Evolutionary conservation across 2,797 vertebrate genomes (phyloP).

Genomic region (Platalea minor): DNA sequence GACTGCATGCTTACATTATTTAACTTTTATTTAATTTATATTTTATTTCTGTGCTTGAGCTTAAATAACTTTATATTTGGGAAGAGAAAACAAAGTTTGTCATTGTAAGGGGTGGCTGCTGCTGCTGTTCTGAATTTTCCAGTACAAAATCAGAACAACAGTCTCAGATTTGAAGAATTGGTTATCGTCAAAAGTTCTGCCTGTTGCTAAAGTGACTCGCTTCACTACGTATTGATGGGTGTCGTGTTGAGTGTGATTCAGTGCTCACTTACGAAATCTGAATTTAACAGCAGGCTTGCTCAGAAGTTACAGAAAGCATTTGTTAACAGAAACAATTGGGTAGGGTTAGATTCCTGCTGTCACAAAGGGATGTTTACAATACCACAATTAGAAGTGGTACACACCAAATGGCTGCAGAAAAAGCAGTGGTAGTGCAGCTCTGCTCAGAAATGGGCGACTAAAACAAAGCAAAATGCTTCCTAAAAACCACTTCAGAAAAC

Average conservation of each 20-base stretch:
- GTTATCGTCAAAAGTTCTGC: neutral
- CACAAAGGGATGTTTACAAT: neutral
- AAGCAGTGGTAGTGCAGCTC: neutral
- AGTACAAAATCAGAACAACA: neutral
- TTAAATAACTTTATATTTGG: neutral
- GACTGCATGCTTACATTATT: neutral
- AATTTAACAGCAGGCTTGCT: neutral
- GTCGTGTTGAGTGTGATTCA: neutral
- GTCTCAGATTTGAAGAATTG: neutral
- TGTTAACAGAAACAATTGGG: neutral
- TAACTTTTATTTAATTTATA: neutral
- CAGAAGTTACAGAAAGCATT: neutral
- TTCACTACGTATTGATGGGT: accelerated
- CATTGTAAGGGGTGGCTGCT: neutral
- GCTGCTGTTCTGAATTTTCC: neutral
- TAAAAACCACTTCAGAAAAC: neutral
- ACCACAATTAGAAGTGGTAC: neutral
- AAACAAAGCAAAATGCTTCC: neutral
- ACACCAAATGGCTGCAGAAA: neutral
- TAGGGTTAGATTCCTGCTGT: neutral
- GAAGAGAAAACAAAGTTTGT: neutral
- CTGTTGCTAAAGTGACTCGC: neutral
- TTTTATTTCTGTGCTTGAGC: neutral
- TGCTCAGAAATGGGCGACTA: neutral
- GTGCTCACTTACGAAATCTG: neutral